A percentile compares a stretch with the other conserved stretches of the same genome.
Conservation (phyloP, 2,113 vertebrate species). For the Pelodiscus sinensis region DNA sequence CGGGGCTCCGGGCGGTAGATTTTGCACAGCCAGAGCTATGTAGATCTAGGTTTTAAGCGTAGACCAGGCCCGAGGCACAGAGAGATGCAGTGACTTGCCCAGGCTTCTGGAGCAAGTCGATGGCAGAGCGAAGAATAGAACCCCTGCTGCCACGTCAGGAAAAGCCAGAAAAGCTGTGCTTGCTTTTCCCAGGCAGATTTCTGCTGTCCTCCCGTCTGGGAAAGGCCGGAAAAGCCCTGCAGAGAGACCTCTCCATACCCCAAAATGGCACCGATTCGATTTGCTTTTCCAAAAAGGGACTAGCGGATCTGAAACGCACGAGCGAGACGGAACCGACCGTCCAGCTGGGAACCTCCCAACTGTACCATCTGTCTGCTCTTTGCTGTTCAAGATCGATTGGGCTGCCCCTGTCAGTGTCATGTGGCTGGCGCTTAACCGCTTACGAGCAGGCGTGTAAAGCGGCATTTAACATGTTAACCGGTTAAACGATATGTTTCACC, state of each 20-base stretch:
- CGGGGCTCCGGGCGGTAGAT: neutral
- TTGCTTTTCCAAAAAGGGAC: neutral
- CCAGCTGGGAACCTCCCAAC: too few species aligned
- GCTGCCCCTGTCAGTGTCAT: neutral
- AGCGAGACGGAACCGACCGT: too few species aligned
- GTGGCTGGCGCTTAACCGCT: neutral
- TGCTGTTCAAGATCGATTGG: neutral
- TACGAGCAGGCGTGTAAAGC: neutral
- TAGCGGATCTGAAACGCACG: neutral
- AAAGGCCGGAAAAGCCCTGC: neutral
- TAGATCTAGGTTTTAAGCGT: neutral
- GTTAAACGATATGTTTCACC: too few species aligned
- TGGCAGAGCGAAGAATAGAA: neutral
- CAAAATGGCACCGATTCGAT: neutral
- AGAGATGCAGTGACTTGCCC: neutral
- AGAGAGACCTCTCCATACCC: neutral
- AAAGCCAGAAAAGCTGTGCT: neutral
- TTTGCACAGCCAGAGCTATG: neutral
- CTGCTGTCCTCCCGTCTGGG: neutral
- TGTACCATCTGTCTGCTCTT: neutral
- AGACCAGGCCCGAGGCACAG: neutral
- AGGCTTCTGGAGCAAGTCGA: neutral
- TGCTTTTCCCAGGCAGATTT: neutral
- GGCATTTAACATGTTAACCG: too few species aligned
- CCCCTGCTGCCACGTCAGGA: neutral